Conservation (phyloP, 2,797 vertebrate species). For the Petrocephalus schoutedeni region DNA sequence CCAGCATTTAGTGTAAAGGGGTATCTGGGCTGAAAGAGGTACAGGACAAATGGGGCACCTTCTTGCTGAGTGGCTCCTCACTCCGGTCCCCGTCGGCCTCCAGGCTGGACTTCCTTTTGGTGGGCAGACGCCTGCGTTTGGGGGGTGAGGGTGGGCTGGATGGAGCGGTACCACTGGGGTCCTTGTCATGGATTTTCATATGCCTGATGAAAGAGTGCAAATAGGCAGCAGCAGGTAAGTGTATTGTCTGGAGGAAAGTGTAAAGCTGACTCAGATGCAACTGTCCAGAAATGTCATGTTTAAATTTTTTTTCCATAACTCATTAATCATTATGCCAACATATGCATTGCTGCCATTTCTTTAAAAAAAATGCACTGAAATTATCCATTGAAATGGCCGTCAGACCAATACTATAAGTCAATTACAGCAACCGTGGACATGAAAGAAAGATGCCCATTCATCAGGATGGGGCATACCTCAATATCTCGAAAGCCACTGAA, state of each 20-base stretch:
- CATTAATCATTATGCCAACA: neutral
- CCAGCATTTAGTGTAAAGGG: neutral
- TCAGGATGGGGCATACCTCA: neutral
- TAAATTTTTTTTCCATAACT: neutral
- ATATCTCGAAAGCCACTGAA: neutral
- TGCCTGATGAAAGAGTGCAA: slow-evolving; percentile 63
- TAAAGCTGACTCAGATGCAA: neutral
- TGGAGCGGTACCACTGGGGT: slow-evolving; percentile 63
- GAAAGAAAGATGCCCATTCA: neutral
- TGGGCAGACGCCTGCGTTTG: slow-evolving; percentile 76
- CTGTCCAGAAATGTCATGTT: neutral
- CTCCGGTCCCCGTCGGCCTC: slow-evolving; percentile 70
- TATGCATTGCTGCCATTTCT: neutral
- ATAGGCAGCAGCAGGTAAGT: neutral
- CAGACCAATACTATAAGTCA: neutral
- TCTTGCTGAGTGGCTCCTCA: slow-evolving; percentile 76
- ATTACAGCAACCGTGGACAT: neutral
- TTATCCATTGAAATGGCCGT: neutral
- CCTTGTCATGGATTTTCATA: slow-evolving; percentile 98
- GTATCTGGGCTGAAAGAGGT: neutral
- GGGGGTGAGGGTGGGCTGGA: slow-evolving; percentile 75
- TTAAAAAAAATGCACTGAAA: neutral
- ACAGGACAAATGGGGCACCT: slow-evolving; percentile 58
- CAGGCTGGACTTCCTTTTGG: slow-evolving; percentile 74
- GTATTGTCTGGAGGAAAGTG: neutral